Evolutionary conservation across 2,888 invertebrate species (phyloP), one percentile per base, ranked within the genome.

Genomic region (Cabera pusaria): DNA sequence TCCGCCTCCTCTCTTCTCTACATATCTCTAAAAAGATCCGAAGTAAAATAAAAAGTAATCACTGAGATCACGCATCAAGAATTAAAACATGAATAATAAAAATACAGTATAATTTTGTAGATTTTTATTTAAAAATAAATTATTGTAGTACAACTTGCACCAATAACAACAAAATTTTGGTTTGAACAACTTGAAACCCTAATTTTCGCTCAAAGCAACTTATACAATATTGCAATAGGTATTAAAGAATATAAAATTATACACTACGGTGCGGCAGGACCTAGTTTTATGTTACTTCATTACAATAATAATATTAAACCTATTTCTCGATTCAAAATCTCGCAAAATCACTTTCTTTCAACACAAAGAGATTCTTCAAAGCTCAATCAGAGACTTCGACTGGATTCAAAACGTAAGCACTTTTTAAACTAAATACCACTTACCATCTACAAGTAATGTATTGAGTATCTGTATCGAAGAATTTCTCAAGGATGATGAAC

Each of bases 51-150:
- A n/a, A n/a, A n/a, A n/a, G n/a, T n/a, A n/a, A n/a, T n/a, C n/a
- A n/a, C n/a, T n/a, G n/a, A n/a, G n/a, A n/a, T n/a, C n/a, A n/a
- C n/a, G n/a, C n/a, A n/a, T n/a, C n/a, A n/a, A n/a, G n/a, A n/a
- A n/a, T n/a, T n/a, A n/a, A n/a, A n/a, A n/a, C n/a, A n/a, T n/a
- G 5, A 55, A 55, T 35, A 54, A 61, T 59, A 60, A 36, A 39
- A 49, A 31, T 8, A 8, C 3, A 26, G 20, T 1, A 19, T 26
- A 49, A 46, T 76, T 78, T 82, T 70, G 24, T 51, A 65, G 58
- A 67, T 48, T 86, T 87, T 87, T 86, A 86, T 87, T 88, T 81
- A 87, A 88, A 87, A 88, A 88, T 88, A 88, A 87, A 88, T 87
- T 86, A 87, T 86, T 62, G 74, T 77, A 82, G 80, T 83, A 85